Percentiles rank a stretch among this genome's conserved stretches.
These are phyloP conservation scores for Thalassaphorura encarpata DNA, from an alignment of 1,140 invertebrate genomes.

Conservation along the genomic window DNA sequence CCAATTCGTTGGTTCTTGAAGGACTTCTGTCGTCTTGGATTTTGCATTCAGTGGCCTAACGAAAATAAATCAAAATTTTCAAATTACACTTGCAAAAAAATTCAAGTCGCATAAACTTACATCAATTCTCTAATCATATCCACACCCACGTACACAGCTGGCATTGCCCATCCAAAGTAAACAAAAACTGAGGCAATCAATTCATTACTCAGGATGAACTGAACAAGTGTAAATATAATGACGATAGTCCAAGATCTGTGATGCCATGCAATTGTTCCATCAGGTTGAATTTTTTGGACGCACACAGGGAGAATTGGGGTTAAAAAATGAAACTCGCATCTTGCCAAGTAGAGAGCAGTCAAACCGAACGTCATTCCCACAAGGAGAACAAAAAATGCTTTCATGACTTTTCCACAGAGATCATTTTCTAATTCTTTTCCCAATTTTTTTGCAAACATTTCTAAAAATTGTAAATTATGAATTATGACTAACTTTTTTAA, in stretches of 20 bases:
- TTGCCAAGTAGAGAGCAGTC: background rate
- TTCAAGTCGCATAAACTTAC: background rate
- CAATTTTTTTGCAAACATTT: background rate
- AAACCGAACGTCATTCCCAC: background rate
- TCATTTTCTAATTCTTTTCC: background rate
- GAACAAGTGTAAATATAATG: background rate
- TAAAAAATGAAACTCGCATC: background rate
- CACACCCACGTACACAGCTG: background rate
- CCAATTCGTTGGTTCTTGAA: background rate
- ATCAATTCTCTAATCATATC: background rate
- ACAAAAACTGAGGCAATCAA: background rate
- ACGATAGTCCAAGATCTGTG: background rate
- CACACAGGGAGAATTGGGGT: background rate
- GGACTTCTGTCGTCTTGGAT: background rate
- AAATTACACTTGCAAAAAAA: background rate
- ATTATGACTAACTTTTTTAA: background rate
- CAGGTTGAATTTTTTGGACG: background rate
- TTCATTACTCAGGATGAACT: background rate
- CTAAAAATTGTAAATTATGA: background rate
- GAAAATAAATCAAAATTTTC: background rate
- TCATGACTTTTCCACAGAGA: background rate
- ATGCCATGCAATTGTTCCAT: background rate
- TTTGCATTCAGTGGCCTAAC: background rate
- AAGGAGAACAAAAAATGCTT: background rate
- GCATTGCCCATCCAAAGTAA: background rate